A percentile compares a stretch with the other conserved stretches of the same genome.
phyloP scores from a whole-genome alignment of 2,888 invertebrate genomes.

The Eutolmus rufibarbis region DNA sequence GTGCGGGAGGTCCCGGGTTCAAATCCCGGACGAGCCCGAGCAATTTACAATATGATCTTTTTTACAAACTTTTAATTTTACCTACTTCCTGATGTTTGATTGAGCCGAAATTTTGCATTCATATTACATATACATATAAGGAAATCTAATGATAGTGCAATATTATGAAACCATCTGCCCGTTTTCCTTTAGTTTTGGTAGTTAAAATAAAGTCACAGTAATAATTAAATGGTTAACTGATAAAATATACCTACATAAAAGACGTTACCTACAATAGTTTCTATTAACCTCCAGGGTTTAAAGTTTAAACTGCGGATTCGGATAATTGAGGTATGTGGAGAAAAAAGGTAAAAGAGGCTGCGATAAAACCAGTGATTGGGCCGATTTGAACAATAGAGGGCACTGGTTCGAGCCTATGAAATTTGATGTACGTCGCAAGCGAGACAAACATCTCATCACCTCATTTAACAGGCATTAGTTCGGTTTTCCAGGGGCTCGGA shows the following conservation, averaged over 20 bases:
- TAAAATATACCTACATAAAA: neutral
- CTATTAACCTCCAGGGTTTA: neutral
- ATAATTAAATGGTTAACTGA: too few species aligned
- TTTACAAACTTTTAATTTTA: too few species aligned
- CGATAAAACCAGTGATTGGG: neutral
- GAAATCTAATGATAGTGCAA: too few species aligned
- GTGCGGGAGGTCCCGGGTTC: conserved; percentile 78
- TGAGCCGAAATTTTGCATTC: too few species aligned
- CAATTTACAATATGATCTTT: too few species aligned
- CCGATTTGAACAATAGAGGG: neutral
- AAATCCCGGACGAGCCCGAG: conserved; percentile 77
- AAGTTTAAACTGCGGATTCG: neutral
- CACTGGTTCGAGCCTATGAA: neutral
- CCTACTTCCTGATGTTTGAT: too few species aligned
- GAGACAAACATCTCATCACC: conserved; percentile 14
- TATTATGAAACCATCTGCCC: too few species aligned
- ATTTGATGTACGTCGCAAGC: neutral
- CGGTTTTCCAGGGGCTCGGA: neutral
- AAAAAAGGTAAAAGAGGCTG: neutral
- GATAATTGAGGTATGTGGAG: neutral
- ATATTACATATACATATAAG: too few species aligned
- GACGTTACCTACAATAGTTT: neutral
- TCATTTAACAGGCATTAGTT: conserved; percentile 14
- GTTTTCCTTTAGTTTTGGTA: too few species aligned
- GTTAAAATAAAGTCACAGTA: too few species aligned